A percentile compares a stretch with the other conserved stretches of the same genome.
phyloP scores from a whole-genome alignment of 2,113 vertebrate genomes.

The Cyanoramphus novaezelandiae region DNA sequence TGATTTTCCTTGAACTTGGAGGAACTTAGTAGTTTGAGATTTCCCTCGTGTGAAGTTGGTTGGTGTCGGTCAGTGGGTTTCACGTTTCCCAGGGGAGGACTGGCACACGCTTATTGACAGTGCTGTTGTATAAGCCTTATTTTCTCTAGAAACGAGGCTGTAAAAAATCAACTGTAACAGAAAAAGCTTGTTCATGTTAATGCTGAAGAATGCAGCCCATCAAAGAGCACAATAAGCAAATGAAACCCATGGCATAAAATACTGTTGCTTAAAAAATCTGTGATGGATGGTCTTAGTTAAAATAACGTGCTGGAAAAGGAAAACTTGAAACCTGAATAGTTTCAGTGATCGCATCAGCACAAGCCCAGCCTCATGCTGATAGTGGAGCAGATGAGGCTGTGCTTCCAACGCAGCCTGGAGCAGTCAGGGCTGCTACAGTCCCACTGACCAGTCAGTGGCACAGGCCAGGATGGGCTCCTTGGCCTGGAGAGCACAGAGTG shows the following conservation, averaged over 20 bases:
- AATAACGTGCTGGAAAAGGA: neutral
- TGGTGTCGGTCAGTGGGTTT: neutral
- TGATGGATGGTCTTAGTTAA: neutral
- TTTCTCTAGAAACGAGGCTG: neutral
- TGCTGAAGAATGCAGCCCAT: neutral
- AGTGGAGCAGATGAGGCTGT: neutral
- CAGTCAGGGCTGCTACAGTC: neutral
- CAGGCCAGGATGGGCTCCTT: neutral
- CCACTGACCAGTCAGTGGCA: neutral
- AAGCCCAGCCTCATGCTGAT: neutral
- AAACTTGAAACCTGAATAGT: neutral
- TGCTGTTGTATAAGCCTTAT: neutral
- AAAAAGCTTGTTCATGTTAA: neutral
- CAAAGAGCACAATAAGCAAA: neutral
- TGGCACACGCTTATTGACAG: neutral
- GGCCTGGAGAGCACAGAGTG: fast-evolving
- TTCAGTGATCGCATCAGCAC: neutral
- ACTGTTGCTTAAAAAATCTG: neutral
- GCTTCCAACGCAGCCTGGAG: neutral
- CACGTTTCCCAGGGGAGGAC: neutral
- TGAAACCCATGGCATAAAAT: neutral
- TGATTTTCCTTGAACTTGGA: neutral
- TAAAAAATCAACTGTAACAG: neutral
- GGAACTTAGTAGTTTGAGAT: neutral
- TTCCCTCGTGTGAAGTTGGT: neutral